Base-by-base conservation (phyloP, 2,113 vertebrate species). In the Spheniscus mendiculus region DNA sequence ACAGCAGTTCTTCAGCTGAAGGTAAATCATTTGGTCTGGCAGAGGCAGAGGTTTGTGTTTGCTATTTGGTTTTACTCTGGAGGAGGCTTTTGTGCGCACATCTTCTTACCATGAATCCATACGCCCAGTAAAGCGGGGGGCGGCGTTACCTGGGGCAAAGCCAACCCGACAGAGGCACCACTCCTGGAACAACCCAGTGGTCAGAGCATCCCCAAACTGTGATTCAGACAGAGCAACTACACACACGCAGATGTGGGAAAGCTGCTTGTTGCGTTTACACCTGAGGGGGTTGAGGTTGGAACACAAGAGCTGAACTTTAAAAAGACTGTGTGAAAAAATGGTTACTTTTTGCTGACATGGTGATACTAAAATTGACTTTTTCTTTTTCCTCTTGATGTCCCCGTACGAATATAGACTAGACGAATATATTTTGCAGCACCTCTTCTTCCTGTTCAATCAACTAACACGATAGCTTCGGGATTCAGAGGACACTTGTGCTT, bases 91-190 rank as follows among this genome's bases (percentile, higher is more conserved):
- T n/a, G 21, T 67, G 80, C 7, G 1, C 44, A 9, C 9, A 9
- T 15, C 26, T n/a, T 15, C 26, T n/a, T 10, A 8, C 50, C n/a
- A 3, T 5, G 50, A 27, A 18, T 16, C 15, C 23, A 5, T 7
- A 4, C 4, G 29, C 20, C 53, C 65, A 7, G 27, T 12, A 15
- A 21, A 18, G 73, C 20, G 3, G 36, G 3, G 36, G 38, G 44
- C 6, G 3, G 44, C 34, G 8, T 5, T 34, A 27, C 45, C 45
- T 12, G 32, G 76, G 67, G n/a, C 38, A 77, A 12, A 65, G 52
- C 42, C 34, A 80, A 3, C 15, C 26, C 36, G 23, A 20, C n/a
- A 59, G 69, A 53, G 45, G 30, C 49, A 30, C 12, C 1, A 0
- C 26, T 32, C 29, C 77, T 5, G 1, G 30, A 44, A 66, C 40